These are phyloP conservation scores for Actinostola sp. DNA, from an alignment of 92 coral and sea anemone genomes.

Conservation along the genomic window DNA sequence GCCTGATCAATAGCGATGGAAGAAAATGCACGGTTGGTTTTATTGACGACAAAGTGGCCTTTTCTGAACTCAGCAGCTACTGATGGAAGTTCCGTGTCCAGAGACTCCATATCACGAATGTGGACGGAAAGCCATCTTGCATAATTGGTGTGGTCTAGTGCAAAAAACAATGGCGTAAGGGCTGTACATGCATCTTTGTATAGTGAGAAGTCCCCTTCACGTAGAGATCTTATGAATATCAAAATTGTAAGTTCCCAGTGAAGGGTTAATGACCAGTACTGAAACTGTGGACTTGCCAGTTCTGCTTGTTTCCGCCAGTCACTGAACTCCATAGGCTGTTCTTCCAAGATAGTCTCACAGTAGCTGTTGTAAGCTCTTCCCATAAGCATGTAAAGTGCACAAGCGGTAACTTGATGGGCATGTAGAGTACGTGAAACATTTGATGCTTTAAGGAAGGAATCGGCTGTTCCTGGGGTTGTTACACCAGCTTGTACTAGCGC, in stretches of 20 bases:
- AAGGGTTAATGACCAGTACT: slow-evolving; percentile 58
- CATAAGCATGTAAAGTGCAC: slow-evolving; percentile 46
- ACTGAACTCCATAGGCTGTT: slow-evolving; percentile 11
- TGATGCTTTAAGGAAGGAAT: slow-evolving; percentile 48
- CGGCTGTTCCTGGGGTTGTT: slow-evolving; percentile 50
- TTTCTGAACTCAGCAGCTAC: slow-evolving; percentile 45
- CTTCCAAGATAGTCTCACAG: slow-evolving; percentile 35
- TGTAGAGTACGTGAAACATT: slow-evolving; percentile 58
- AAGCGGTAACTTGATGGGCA: slow-evolving; percentile 67
- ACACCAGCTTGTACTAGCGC: slow-evolving; percentile 52
- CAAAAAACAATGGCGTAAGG: slow-evolving; percentile 60
- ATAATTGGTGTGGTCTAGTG: slow-evolving; percentile 47
- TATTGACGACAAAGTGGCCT: slow-evolving; percentile 56
- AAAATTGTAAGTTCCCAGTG: slow-evolving; percentile 47
- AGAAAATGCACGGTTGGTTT: slow-evolving; percentile 44
- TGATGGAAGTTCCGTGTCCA: slow-evolving; percentile 30
- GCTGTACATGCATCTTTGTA: slow-evolving; percentile 42
- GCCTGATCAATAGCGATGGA: slow-evolving; percentile 48
- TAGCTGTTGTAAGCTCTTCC: slow-evolving; percentile 43
- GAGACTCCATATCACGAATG: slow-evolving; percentile 60
- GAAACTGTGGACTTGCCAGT: slow-evolving; percentile 42
- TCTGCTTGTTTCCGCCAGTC: slow-evolving; percentile 35
- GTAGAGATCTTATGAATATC: slow-evolving; percentile 36
- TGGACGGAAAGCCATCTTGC: slow-evolving; percentile 66
- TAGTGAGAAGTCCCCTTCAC: slow-evolving; percentile 49